Percentiles rank a stretch among this genome's conserved stretches.
Evolutionary conservation across 2,113 vertebrate species (phyloP).

Genomic region (Ammodytes marinus): DNA sequence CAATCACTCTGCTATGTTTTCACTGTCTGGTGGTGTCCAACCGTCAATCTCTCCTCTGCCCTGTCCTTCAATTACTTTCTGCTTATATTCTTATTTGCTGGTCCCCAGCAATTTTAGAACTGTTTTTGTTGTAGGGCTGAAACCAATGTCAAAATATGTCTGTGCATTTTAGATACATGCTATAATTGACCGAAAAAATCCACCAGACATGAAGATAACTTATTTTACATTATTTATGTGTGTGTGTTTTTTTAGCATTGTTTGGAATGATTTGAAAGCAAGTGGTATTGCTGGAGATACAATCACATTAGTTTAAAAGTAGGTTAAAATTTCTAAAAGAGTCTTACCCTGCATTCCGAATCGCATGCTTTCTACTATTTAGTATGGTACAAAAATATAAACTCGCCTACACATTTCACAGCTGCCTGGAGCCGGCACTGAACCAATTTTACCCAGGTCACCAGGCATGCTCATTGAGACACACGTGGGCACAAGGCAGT

Average conservation of each 20-base stretch:
- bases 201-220: not conserved
- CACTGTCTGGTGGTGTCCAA: slow-evolving; percentile 37
- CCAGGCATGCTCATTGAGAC: slow-evolving; percentile 32
- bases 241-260: slow-evolving; percentile 1
- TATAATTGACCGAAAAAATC: slow-evolving; percentile 32
- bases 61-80: slow-evolving; percentile 50
- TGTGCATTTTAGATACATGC: slow-evolving; percentile 25
- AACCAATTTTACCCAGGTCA: slow-evolving; percentile 57
- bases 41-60: slow-evolving; percentile 45
- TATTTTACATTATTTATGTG: not conserved
- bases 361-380: too few relatives aligned
- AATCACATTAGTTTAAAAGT: slow-evolving; percentile 36
- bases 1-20: slow-evolving; percentile 44
- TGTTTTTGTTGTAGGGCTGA: slow-evolving; percentile 11
- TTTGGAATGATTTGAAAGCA: slow-evolving; percentile 28
- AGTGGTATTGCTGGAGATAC: slow-evolving; percentile 8
- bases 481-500: slow-evolving; percentile 18
- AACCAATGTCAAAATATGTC: slow-evolving; percentile 25
- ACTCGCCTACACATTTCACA: slow-evolving; percentile 44
- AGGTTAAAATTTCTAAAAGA: not conserved
- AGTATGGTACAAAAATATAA: too few relatives aligned
- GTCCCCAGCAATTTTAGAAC: not conserved
- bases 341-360: too few relatives aligned
- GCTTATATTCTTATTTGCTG: slow-evolving; percentile 13
- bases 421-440: slow-evolving; percentile 32